A percentile compares a stretch with the other conserved stretches of the same genome.
Conservation (phyloP, 2,888 invertebrate genomes). For the Liodrosophila aerea region DNA sequence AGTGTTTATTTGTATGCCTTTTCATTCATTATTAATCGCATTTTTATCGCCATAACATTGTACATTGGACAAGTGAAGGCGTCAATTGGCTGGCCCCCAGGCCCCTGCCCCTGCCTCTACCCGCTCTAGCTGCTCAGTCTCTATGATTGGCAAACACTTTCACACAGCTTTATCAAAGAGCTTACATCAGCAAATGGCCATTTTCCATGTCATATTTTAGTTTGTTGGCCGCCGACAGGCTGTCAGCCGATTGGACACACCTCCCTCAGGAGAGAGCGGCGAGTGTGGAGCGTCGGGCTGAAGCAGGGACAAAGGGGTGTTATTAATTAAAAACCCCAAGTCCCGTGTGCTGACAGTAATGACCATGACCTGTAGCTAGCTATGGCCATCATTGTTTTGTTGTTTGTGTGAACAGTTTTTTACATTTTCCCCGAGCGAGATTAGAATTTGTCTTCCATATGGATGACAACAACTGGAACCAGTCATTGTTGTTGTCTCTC, state of each 20-base stretch:
- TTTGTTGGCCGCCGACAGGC: conserved; percentile 11
- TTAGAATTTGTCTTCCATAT: conserved; percentile 25
- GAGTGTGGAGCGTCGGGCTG: neutral
- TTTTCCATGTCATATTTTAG: conserved; percentile 54
- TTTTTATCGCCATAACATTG: conserved; percentile 63
- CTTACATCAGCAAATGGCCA: conserved; percentile 55
- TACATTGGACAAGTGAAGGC: conserved; percentile 55
- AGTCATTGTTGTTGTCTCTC: neutral
- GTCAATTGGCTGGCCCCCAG: conserved; percentile 55
- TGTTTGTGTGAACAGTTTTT: conserved; percentile 25
- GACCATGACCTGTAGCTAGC: conserved; percentile 50
- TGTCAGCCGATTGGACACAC: conserved; percentile 25
- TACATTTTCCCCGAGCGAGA: conserved; percentile 36
- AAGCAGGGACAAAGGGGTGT: conserved; percentile 4
- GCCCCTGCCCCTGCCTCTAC: neutral
- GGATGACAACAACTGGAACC: conserved; percentile 16
- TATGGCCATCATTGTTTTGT: conserved; percentile 26
- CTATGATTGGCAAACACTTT: conserved; percentile 58
- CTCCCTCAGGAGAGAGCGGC: conserved; percentile 9
- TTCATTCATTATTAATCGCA: conserved; percentile 63
- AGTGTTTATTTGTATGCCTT: conserved; percentile 9
- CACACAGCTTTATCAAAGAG: conserved; percentile 46
- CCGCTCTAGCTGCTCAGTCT: conserved; percentile 24
- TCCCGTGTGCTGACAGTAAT: conserved; percentile 35
- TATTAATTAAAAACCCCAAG: conserved; percentile 60